A percentile compares a stretch with the other conserved stretches of the same genome.
Evolutionary conservation across 2,888 invertebrate genomes (phyloP).

Genomic region (Fragum whitleyi): DNA sequence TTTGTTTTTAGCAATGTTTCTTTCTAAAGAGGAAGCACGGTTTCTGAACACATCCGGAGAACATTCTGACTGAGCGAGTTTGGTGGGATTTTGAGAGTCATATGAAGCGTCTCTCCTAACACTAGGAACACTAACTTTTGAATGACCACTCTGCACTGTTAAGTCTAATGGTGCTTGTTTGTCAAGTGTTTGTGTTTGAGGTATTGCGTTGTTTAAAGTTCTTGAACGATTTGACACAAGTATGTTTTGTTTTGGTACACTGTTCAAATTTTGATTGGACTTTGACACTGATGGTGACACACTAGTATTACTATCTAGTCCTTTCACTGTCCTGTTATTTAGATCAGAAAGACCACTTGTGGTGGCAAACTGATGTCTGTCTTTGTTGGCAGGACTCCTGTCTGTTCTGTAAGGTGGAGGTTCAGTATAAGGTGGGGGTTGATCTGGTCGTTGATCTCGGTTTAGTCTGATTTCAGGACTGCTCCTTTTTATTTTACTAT

Average conservation of each 20-base stretch:
- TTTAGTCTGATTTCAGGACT: conserved; percentile 43
- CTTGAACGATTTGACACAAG: conserved; percentile 15
- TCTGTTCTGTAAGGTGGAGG: conserved; percentile 66
- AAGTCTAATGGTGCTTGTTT: not conserved
- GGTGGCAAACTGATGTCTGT: conserved; percentile 66
- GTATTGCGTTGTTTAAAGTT: conserved; percentile 14
- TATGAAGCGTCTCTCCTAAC: not conserved
- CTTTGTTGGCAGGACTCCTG: conserved; percentile 62
- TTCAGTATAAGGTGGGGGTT: conserved; percentile 61
- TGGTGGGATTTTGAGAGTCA: conserved; percentile 8
- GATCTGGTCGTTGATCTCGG: conserved; percentile 29
- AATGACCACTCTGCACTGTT: conserved; percentile 19
- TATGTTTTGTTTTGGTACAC: conserved; percentile 5
- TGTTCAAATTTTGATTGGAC: conserved; percentile 21
- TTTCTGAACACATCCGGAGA: conserved; percentile 52
- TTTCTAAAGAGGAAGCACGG: conserved; percentile 55
- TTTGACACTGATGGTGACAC: conserved; percentile 22
- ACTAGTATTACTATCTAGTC: conserved; percentile 9
- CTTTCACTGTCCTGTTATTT: not conserved
- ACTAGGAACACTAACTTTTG: conserved; percentile 5
- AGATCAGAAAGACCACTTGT: conserved; percentile 28
- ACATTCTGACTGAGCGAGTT: conserved; percentile 3
- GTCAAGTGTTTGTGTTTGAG: not conserved
- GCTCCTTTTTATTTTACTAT: conserved; percentile 33
- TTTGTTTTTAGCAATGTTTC: conserved; percentile 25